Base-by-base conservation (phyloP, 2,113 vertebrate genomes). In the Oncorhynchus masou region DNA sequence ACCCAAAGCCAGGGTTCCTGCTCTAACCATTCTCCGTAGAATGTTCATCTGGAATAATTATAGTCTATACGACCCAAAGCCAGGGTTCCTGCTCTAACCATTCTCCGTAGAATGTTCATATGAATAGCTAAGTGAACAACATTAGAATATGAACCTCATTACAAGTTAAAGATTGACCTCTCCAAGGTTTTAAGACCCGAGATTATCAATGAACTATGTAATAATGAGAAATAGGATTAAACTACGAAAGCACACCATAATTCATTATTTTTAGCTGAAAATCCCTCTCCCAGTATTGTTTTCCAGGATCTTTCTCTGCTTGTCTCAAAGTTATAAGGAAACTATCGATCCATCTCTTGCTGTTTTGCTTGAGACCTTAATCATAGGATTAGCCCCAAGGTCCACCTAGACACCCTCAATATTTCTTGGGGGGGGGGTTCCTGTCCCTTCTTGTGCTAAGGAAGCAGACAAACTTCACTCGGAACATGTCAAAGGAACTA, bases 111-210 rank as follows among this genome's bases (percentile, higher is more conserved):
- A 76, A 75, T 74, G 75, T 83, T 78, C 29, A 85, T 87, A 75
- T 54, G 79, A 86, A 81, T 88, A 76, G 79, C 79, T 82, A 72
- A 84, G 59, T 78, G 81, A 83, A 74, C 78, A 85, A 87, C 84
- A 90, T 89, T 88, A 85, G 76, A 73, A 81, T 74, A 62, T 79
- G 79, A 84, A 88, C 79, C 78, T 84, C 81, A 85, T 87, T 88
- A 87, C 73, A 82, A 81, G 81, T 82, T 85, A 86, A 88, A 90
- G 88, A 84, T 89, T 86, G 86, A 89, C 86, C 79, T 88, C 77
- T 79, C 73, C 2, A 12, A 84, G 86, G 81, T 77, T 84, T 84
- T 79, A 59, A 82, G 77, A 85, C 84, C 81, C 83, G 78, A 87
- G 84, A 88, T 90, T 90, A 89, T 85, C 86, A 77, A 77, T 79